Conservation (phyloP, 2,888 invertebrate species). For the Aporophyla lueneburgensis region DNA sequence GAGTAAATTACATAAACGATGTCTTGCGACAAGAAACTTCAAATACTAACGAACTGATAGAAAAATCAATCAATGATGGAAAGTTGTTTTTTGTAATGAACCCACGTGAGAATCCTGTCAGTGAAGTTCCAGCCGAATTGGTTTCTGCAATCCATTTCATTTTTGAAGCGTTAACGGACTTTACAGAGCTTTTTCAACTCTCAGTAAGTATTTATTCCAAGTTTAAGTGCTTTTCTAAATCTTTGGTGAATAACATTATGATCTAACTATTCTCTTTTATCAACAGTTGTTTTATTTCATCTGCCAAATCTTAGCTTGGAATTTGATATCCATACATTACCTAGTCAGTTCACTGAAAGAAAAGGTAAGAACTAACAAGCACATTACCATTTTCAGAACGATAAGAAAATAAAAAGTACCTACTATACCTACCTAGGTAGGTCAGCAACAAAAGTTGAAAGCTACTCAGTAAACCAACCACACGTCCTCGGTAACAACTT, state of each 20-base stretch:
- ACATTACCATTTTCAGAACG: background rate
- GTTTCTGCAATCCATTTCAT: slow-evolving; percentile 70
- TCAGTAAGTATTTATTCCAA: slow-evolving; percentile 69
- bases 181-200: slow-evolving; percentile 74
- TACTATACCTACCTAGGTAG: background rate
- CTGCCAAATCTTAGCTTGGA: slow-evolving; percentile 74
- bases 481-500: background rate
- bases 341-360: slow-evolving; percentile 74
- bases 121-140: slow-evolving; percentile 57
- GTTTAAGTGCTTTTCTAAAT: background rate
- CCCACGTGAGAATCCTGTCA: slow-evolving; percentile 15
- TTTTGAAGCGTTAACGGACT: slow-evolving; percentile 73
- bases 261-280: slow-evolving; percentile 32
- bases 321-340: slow-evolving; percentile 75
- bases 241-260: background rate
- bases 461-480: background rate
- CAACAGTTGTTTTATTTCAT: slow-evolving; percentile 78
- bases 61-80: slow-evolving; percentile 13
- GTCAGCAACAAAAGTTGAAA: background rate
- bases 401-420: background rate
- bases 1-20: slow-evolving; percentile 74
- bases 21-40: slow-evolving; percentile 57
- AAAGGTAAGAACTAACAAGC: slow-evolving; percentile 69
- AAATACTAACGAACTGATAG: slow-evolving; percentile 12
- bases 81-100: slow-evolving; percentile 28